Evolutionary conservation across 2,888 invertebrate genomes (phyloP).

Genomic region (Tiliacea aurago): DNA sequence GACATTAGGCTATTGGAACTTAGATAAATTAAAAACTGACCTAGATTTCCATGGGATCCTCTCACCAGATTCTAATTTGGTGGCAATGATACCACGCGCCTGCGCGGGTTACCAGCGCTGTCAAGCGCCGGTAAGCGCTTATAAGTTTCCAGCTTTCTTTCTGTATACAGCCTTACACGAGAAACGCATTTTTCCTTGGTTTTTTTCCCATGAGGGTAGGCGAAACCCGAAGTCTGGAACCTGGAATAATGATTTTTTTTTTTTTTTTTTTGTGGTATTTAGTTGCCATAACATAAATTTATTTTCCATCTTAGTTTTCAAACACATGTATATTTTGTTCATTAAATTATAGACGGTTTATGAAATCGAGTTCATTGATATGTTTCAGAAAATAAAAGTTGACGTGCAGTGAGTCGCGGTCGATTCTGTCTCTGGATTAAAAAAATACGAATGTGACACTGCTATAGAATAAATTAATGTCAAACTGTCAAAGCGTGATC

Average conservation of each 20-base stretch:
- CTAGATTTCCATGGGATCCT: no score
- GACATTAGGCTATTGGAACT: no score
- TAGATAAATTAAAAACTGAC: no score
- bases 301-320: background rate
- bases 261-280: conserved; percentile 1
- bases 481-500: conserved; percentile 46
- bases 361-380: background rate
- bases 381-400: background rate
- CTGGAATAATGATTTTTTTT: background rate
- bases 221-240: background rate
- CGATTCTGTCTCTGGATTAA: background rate
- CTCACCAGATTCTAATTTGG: no score
- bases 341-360: background rate
- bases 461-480: background rate
- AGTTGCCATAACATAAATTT: conserved; percentile 9
- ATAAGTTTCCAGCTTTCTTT: no score
- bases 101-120: no score
- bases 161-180: no score
- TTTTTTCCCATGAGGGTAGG: background rate
- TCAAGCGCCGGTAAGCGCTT: no score
- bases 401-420: background rate
- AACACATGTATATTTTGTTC: background rate
- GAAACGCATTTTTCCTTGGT: background rate
- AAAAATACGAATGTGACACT: background rate
- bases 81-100: no score